These are phyloP conservation scores for Spisula solida DNA, from an alignment of 2,888 invertebrate genomes.

Conservation along the genomic window DNA sequence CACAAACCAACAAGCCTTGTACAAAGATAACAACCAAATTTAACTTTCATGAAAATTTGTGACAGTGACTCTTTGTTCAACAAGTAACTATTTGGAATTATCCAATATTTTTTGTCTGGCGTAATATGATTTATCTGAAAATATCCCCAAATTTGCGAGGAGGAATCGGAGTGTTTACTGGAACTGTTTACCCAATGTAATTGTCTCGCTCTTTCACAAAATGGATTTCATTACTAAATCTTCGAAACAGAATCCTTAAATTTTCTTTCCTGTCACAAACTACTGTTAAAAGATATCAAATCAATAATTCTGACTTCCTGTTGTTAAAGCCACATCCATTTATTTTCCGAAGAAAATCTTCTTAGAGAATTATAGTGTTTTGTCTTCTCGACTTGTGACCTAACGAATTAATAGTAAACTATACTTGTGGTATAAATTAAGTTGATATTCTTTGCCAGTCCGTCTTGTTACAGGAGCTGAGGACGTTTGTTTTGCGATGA, in stretches of 20 bases:
- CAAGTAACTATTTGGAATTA: neutral
- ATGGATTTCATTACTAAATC: neutral
- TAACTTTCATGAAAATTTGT: neutral
- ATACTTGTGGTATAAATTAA: neutral
- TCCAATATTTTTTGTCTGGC: neutral
- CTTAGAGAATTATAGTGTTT: neutral
- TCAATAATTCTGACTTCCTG: conserved; percentile 13
- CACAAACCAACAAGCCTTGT: too few relatives aligned
- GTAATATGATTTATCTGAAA: neutral
- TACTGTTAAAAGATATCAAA: neutral
- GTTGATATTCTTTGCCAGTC: neutral
- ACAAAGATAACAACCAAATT: too few relatives aligned
- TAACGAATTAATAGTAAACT: neutral
- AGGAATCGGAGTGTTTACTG: neutral
- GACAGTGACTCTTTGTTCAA: neutral
- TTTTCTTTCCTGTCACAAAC: neutral
- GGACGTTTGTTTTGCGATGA: neutral
- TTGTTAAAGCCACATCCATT: neutral
- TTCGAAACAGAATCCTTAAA: neutral
- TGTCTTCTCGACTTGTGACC: neutral
- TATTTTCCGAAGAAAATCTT: neutral
- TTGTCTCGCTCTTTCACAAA: neutral
- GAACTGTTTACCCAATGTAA: neutral
- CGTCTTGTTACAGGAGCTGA: neutral
- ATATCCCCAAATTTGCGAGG: neutral